Base-by-base conservation (phyloP, 2,888 invertebrate species). In the Andrena fulva region DNA sequence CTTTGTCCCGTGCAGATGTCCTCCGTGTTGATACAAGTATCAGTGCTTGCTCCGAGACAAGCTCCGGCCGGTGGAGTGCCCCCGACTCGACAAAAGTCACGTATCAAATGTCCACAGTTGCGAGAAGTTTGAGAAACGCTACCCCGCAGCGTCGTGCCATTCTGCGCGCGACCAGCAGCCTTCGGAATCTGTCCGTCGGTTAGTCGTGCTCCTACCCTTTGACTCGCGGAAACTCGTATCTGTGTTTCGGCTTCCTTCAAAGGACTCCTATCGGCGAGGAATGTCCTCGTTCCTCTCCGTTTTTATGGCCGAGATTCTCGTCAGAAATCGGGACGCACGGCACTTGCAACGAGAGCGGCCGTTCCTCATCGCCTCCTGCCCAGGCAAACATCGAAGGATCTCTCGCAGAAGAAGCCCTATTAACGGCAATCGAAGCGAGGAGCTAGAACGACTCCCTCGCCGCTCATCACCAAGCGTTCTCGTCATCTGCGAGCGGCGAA, bases 41-140 rank as follows among this genome's bases (percentile, higher is more conserved):
- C 42, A 42, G 42, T 42, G 42, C 42, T 42, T 42, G 42, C 42
- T 42, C 42, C 42, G 42, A 42, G 16, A 42, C 42, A 42, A 42
- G 60, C 52, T 24, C 42, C 52, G 1, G 24, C 10, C 16, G n/a
- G 12, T 50, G 27, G 20, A 31, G 29, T 35, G 20, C 24, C 10
- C 8, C 20, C 0, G 10, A 74, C 52, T 42, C 52, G 42, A 33
- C 52, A n/a, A 67, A 67, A 78, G 74, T 78, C 77, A 67, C 77
- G 77, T 74, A 60, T 74, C 75, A 42, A 67, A 50, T 66, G 60
- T 50, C 29, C 27, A n/a, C 29, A 42, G 50, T 16, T 59, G 48
- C 1, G 54, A 12, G 31, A 66, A 78, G 77, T 78, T 78, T 33
- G 60, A 42, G 77, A 20, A 60, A 72, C 63, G 72, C 35, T 60